phyloP scores from a whole-genome alignment of 2,113 vertebrate genomes.

The Rhineura floridana region DNA sequence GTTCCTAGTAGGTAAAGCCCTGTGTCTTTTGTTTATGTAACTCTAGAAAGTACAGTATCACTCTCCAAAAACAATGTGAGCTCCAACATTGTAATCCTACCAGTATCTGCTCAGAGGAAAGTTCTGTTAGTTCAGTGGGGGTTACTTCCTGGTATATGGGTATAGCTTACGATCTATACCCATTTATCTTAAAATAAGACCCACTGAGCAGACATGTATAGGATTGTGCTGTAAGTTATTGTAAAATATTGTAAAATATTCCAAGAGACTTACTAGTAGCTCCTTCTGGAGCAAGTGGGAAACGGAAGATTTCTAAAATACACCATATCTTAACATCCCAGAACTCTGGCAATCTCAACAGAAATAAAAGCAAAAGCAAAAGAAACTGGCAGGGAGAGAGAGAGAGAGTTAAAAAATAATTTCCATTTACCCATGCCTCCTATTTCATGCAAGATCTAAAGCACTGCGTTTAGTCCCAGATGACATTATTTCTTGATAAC shows the following conservation, averaged over 20 bases:
- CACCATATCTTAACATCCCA: too few relatives aligned
- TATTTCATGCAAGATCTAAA: too few relatives aligned
- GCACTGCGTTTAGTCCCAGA: too few relatives aligned
- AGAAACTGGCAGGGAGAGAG: too few relatives aligned
- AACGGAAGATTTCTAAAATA: not conserved
- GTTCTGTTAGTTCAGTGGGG: not conserved
- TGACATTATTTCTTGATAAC: too few relatives aligned
- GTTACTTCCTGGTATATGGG: too few relatives aligned
- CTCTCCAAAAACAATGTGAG: not conserved
- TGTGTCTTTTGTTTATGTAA: not conserved
- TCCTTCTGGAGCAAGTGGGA: not conserved
- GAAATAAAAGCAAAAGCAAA: too few relatives aligned
- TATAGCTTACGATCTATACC: not conserved
- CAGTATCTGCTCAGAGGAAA: not conserved
- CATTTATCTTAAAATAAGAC: too few relatives aligned
- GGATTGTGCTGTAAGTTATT: not conserved
- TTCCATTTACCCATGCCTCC: too few relatives aligned
- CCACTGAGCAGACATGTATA: not conserved
- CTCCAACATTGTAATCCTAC: not conserved
- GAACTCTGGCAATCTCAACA: too few relatives aligned
- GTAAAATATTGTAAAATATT: not conserved
- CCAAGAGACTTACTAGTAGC: not conserved
- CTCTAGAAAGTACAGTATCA: not conserved
- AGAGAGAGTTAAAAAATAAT: too few relatives aligned
- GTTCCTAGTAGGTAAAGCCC: not conserved